These are phyloP conservation scores for Macrotrachela quadricornifera DNA, from an alignment of 1,140 invertebrate genomes.

Conservation along the genomic window DNA sequence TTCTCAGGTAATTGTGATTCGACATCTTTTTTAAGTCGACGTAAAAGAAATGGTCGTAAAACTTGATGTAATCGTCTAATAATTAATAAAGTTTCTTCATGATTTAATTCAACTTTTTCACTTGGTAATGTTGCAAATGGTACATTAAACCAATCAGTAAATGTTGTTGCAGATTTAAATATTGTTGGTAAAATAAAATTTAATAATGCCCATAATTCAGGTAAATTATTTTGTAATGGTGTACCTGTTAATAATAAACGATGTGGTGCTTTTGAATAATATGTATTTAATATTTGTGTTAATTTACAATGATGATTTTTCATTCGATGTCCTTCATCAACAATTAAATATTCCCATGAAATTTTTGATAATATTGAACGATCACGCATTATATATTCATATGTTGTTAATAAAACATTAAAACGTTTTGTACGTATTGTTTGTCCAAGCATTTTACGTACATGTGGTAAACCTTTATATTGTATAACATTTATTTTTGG, in stretches of 20 bases:
- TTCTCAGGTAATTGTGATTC: conserved; percentile 95
- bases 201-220: conserved; percentile 91
- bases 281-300: conserved; percentile 77
- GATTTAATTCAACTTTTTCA: conserved; percentile 89
- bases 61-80: conserved; percentile 97
- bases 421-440: conserved; percentile 17
- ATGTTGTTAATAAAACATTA: conserved; percentile 37
- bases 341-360: conserved; percentile 95
- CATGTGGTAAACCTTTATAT: conserved; percentile 71
- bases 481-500: conserved; percentile 74
- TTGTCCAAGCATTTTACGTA: conserved; percentile 71
- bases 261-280: conserved; percentile 71
- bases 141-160: conserved; percentile 99
- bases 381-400: conserved; percentile 52
- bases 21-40: conserved; percentile 91
- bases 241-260: conserved; percentile 82
- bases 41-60: conserved; percentile 74
- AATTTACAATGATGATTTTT: conserved; percentile 99
- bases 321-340: conserved; percentile 97
- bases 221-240: conserved; percentile 82
- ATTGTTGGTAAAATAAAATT: conserved; percentile 92
- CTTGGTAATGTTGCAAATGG: conserved; percentile 83
- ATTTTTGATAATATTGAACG: conserved; percentile 81
- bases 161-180: conserved; percentile 89
- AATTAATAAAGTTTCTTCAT: conserved; percentile 97